Percentiles rank a stretch among this genome's conserved stretches.
Conservation (phyloP, 2,113 vertebrate species). For the Dissostichus mawsoni region DNA sequence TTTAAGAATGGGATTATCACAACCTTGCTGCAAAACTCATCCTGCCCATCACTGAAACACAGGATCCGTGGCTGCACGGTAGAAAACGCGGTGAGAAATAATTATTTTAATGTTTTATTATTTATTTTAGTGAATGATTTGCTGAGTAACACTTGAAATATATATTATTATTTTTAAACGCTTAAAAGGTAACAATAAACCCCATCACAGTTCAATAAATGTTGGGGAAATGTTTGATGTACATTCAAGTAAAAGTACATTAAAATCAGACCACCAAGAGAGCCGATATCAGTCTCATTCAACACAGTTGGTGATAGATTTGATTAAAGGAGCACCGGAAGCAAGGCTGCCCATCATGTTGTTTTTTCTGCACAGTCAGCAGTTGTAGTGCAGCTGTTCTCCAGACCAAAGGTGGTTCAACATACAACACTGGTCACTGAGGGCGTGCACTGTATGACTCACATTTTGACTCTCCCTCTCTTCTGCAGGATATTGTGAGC, state of each 20-base stretch:
- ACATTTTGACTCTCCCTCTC: slow-evolving; percentile 1
- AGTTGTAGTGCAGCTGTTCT: neutral
- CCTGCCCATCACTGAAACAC: slow-evolving; percentile 28
- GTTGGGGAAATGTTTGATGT: neutral
- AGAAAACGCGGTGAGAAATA: slow-evolving; percentile 44
- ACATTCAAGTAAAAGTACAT: neutral
- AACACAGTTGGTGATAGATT: neutral
- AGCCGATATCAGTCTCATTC: neutral
- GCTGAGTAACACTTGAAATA: neutral
- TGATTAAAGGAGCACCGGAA: neutral
- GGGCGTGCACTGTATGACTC: neutral
- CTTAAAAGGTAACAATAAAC: neutral
- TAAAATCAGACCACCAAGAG: neutral
- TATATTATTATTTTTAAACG: too few relatives aligned
- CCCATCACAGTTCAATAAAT: neutral
- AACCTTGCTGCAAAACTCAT: slow-evolving; percentile 3
- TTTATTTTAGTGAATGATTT: neutral
- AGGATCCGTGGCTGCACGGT: slow-evolving; percentile 9
- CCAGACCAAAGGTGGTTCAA: neutral
- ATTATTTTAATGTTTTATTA: neutral
- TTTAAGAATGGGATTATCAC: slow-evolving; percentile 37
- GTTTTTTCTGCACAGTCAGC: neutral
- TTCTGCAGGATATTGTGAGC: slow-evolving; percentile 41
- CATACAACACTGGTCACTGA: neutral
- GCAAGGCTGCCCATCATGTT: neutral